Evolutionary conservation across 2,888 invertebrate genomes (phyloP).

Genomic region (Dryomyza anilis): DNA sequence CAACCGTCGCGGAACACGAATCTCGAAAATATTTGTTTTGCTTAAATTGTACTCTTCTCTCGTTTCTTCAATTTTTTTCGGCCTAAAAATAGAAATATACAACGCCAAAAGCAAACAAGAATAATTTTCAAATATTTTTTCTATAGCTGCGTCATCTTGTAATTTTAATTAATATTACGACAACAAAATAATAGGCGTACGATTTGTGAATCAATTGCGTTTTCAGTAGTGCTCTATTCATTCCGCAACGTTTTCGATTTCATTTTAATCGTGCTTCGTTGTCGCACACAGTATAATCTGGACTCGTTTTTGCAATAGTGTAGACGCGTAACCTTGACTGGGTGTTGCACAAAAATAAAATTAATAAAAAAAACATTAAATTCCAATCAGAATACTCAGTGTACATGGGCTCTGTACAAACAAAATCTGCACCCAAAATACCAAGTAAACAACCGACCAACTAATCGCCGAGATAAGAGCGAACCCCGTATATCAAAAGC

Average conservation of each 20-base stretch:
- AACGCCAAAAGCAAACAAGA: conserved; percentile 29
- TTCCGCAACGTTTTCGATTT: conserved; percentile 4
- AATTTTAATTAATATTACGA: conserved; percentile 36
- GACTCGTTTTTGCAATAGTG: conserved; percentile 27
- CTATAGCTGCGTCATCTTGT: conserved; percentile 36
- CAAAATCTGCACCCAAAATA: conserved; percentile 23
- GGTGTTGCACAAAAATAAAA: no score
- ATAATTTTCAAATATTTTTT: conserved; percentile 30
- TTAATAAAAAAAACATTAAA: no score
- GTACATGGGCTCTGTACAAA: conserved; percentile 18
- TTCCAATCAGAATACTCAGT: conserved; percentile 2
- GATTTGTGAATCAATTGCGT: conserved; percentile 29
- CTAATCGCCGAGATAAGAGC: conserved; percentile 24
- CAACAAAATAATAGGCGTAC: conserved; percentile 16
- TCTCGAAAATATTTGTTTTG: conserved; percentile 17
- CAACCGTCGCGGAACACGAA: background rate
- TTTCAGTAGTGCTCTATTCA: conserved; percentile 8
- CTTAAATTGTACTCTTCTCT: background rate
- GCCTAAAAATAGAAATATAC: conserved; percentile 38
- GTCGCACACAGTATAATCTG: conserved; percentile 11
- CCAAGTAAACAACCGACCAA: no score
- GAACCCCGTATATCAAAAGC: conserved; percentile 3
- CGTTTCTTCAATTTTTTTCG: background rate
- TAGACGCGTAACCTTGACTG: conserved; percentile 36
- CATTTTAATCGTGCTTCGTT: conserved; percentile 2